Base-by-base conservation (phyloP, 2,797 vertebrate species). In the Benthosema pterotum region DNA sequence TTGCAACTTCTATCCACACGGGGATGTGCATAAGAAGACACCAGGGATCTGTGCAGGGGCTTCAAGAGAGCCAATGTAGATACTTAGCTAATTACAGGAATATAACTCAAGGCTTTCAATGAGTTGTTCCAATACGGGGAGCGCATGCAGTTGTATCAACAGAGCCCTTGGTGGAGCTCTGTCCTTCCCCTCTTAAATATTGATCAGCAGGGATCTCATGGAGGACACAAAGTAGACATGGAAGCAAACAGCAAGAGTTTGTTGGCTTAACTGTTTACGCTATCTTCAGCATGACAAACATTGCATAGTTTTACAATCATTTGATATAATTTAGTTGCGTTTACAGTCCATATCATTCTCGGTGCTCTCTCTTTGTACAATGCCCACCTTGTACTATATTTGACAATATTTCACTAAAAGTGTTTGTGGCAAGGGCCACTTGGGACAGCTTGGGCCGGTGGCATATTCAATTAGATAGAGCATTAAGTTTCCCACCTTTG, bases 181-280 rank as follows among this genome's bases (percentile, higher is more conserved):
- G 83, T 88, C 83, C 83, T 89, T 90, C 83, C 87, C 79, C 77
- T 88, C 83, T 78, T 89, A 78, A 87, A 83, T 85, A 88, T 84
- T 88, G 83, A 88, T 86, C 79, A 3, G 65, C 45, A 65, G 69
- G 83, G 83, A 85, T 65, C 75, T 83, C 69, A 59, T 61, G 49
- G 76, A 82, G 80, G 77, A 82, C 87, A 65, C 54, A 51, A 63
- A 78, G 65, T 53, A 25, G 47, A 64, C 69, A 70, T 15, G 42
- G 62, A 74, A 65, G 72, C 70, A 58, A 66, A 61, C 19, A 17
- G 67, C 11, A 42, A 73, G 85, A 84, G 70, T 85, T 88, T 77
- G 79, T 82, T 67, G 60, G 56, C 73, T 67, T 52, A 56, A 82
- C 81, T 83, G 70, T 80, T 84, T 79, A 71, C 72, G 77, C 70